These are phyloP conservation scores for Pocillopora verrucosa DNA, from an alignment of 64 coral and sea anemone species.

Conservation along the genomic window DNA sequence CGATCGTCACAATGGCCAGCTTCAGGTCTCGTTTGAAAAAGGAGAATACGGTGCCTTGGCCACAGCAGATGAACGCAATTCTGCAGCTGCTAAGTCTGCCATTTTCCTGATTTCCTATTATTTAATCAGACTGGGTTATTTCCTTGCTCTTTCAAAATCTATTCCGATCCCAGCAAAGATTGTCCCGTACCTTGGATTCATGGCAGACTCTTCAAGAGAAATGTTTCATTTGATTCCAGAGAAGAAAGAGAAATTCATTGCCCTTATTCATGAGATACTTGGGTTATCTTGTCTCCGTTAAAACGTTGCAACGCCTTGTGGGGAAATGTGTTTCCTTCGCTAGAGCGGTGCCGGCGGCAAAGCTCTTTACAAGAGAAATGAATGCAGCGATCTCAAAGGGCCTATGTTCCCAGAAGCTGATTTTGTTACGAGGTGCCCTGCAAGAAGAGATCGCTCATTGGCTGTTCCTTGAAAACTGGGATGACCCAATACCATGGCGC, in stretches of 20 bases:
- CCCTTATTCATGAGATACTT: conserved; percentile 3
- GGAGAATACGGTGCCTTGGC: too few species aligned
- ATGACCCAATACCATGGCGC: too few species aligned
- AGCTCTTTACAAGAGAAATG: conserved; percentile 58
- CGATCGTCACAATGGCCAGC: conserved; percentile 53
- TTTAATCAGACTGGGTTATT: conserved; percentile 55
- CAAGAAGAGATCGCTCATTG: too few species aligned
- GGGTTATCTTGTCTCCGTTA: conserved; percentile 1
- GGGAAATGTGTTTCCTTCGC: conserved; percentile 66
- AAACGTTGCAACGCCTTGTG: conserved; percentile 44
- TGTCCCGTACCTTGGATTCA: conserved; percentile 56
- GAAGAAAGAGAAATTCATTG: conserved; percentile 48
- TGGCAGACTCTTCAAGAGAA: not conserved
- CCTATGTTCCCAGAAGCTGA: not conserved
- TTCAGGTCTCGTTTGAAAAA: conserved; percentile 38
- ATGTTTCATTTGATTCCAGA: conserved; percentile 45
- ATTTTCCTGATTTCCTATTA: conserved; percentile 39
- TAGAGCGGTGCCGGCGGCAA: conserved; percentile 30
- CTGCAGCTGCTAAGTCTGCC: conserved; percentile 36
- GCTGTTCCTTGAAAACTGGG: too few species aligned
- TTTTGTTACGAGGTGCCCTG: too few species aligned
- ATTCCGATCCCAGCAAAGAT: conserved; percentile 35
- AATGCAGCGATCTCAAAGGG: conserved; percentile 47
- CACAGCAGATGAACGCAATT: too few species aligned
- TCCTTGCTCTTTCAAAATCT: conserved; percentile 50